Evolutionary conservation across 2,888 invertebrate species (phyloP), one percentile per base, ranked within the genome.

Genomic region (Pardosa pseudoannulata): DNA sequence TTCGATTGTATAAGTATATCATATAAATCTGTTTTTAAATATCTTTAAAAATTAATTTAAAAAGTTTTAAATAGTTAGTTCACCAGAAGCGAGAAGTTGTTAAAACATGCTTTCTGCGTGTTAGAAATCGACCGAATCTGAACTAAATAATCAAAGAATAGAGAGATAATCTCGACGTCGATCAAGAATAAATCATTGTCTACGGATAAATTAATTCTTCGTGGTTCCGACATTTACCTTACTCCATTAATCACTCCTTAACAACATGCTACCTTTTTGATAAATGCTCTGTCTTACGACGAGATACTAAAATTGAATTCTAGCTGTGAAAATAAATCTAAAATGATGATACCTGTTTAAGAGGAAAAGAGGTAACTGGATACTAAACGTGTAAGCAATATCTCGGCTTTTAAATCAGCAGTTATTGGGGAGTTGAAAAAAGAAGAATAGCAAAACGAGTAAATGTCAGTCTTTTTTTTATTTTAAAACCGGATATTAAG

Each of bases 201-300:
- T 28, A 28, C 41, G n/a, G 64, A 16, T 27, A 79, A 79, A 70
- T 68, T 70, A 62, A 79, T 79, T 79, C 71, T 71, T 29, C 72
- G 32, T 36, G 56, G 56, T 79, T 62, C 56, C 36, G 65, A 65
- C 75, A 50, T 62, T 68, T 62, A 31, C 27, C 72, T 41, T 16
- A 13, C 29, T 39, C 41, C 79, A 79, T 79, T 79, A 79, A 79
- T 79, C 79, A 79, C 56, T 41, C 56, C 31, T 31, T 72, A 79
- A 79, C 79, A 62, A 64, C 39, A 64, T 76, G 27, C 36, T 16
- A 46, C 46, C 11, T 46, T 46, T 46, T 46, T 46, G 46, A 46
- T 46, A 16, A 46, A 46, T 46, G 46, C 16, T 16, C 13, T 46
- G 46, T 6, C 46, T 16, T 16, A 11, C 9, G 46, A 16, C 5